Percentiles rank a stretch among this genome's conserved stretches.
Evolutionary conservation across 2,888 invertebrate species (phyloP).

Genomic region (Caenorhabditis uteleia): DNA sequence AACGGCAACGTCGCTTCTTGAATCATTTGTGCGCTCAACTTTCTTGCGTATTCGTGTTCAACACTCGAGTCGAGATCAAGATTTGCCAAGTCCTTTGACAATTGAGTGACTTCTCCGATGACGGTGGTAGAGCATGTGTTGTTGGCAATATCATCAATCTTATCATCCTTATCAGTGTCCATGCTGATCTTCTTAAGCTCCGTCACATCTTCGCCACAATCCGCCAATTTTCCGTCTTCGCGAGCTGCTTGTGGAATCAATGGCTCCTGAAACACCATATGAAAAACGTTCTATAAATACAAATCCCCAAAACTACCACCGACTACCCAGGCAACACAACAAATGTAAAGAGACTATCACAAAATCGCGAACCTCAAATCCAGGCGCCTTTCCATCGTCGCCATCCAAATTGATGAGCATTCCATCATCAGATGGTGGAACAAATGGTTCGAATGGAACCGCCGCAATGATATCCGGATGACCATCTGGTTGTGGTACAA

Average conservation of each 20-base stretch:
- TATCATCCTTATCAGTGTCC: constrained; percentile 25
- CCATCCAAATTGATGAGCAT: constrained; percentile 12
- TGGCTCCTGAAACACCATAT: constrained; percentile 15
- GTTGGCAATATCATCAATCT: not conserved
- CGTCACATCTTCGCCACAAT: constrained; percentile 27
- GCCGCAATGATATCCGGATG: constrained; percentile 16
- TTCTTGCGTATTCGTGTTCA: constrained; percentile 17
- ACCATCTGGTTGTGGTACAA: constrained; percentile 10
- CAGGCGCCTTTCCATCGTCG: constrained; percentile 11
- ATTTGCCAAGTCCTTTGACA: constrained; percentile 3
- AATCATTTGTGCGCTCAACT: constrained; percentile 28
- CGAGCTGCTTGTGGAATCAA: constrained; percentile 23
- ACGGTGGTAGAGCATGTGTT: not conserved
- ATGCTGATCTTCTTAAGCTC: constrained; percentile 22
- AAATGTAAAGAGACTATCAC: not conserved
- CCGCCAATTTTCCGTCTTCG: constrained; percentile 23
- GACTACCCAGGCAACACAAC: not conserved
- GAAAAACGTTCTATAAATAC: not conserved
- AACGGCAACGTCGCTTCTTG: constrained; percentile 24
- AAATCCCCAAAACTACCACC: not conserved
- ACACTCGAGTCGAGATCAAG: constrained; percentile 12
- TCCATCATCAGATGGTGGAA: constrained; percentile 9
- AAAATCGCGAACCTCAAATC: constrained; percentile 17
- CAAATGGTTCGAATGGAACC: constrained; percentile 15
- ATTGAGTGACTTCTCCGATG: constrained; percentile 14